Base-by-base conservation (phyloP, 2,797 vertebrate genomes). In the Hipposideros larvatus region DNA sequence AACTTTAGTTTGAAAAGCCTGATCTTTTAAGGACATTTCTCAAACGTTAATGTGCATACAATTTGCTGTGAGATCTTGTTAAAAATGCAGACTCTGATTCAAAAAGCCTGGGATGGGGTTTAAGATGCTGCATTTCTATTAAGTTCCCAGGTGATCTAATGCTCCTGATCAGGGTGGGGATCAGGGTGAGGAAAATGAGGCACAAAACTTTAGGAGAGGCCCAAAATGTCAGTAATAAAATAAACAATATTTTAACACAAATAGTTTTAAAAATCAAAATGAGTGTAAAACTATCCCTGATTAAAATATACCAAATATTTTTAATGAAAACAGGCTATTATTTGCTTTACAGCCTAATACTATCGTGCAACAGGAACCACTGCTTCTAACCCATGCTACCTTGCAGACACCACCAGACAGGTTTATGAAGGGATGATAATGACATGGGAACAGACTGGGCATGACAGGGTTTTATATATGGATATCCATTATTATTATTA, bases 211-310 rank as follows among this genome's bases (percentile, higher is more conserved):
- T 51, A 78, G 46, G 22, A 16, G 28, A 37, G 21, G 7, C 1
- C 63, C 66, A 21, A 57, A 59, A 80, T 1, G 5, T 61, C 15
- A 4, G 7, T 22, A 46, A 11, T 31, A 86, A 71, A 74, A 78
- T 22, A 10, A 15, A 51, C 7, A n/a, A 21, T 19, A n/a, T 55
- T 61, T 68, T 7, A 57, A 75, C 11, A 15, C 24, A 77, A 34
- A 24, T 80, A 79, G 53, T 90, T 93, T 68, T 31, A 77, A 82
- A 79, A 46, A 63, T 28, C 28, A 71, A 71, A 90, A 51, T 48
- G n/a, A 91, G 68, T 79, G 3, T 1, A 22, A 91, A 84, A 66
- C 18, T n/a, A 73, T 5, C 4, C 24, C 43, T 57, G 14, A 37
- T 63, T 74, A 37, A 46, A 87, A 66, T 34, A 41, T 57, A 74